These are phyloP conservation scores for Brachyhypopomus occidentalis DNA, from an alignment of 2,113 vertebrate genomes.

Conservation along the genomic window DNA sequence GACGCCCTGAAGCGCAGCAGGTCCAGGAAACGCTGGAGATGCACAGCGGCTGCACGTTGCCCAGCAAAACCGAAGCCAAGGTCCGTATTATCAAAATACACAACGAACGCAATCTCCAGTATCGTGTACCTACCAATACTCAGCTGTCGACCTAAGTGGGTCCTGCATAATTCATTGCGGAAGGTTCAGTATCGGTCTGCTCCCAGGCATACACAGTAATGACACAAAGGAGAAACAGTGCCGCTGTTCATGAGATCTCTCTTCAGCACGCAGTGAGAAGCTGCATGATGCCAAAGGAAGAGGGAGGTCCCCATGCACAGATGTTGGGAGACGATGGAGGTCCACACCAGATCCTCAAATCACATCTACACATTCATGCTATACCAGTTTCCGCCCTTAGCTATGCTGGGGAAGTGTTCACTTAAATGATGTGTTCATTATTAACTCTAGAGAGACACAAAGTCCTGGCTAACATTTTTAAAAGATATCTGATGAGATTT, in stretches of 20 bases:
- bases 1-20: neutral
- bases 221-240: neutral
- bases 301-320: constrained; percentile 28
- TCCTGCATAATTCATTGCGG: no score
- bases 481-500: neutral
- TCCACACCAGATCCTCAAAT: neutral
- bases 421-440: neutral
- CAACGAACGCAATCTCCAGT: neutral
- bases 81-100: neutral
- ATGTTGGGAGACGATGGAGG: constrained; percentile 29
- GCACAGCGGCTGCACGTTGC: neutral
- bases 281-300: constrained; percentile 57
- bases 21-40: neutral
- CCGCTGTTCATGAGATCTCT: neutral
- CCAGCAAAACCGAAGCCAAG: neutral
- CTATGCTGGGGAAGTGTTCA: no score
- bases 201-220: neutral
- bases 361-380: neutral
- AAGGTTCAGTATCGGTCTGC: no score
- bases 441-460: neutral
- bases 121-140: neutral
- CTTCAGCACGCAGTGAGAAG: constrained; percentile 28
- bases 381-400: neutral
- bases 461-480: neutral
- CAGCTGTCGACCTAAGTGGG: neutral